Conservation (phyloP, 2,797 vertebrate species). For the Anniella stebbinsi region DNA sequence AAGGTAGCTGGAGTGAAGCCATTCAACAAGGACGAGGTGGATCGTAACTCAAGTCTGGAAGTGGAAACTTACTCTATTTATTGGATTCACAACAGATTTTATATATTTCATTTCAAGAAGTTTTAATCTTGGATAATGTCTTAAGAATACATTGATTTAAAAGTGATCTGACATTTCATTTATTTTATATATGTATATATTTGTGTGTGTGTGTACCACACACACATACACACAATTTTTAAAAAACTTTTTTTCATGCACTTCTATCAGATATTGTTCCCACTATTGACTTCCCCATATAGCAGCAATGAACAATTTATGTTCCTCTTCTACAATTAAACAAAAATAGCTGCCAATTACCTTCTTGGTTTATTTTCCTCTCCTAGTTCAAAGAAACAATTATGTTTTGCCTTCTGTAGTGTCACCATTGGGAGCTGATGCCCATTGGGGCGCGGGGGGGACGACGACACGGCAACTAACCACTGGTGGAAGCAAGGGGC, state of each 20-base stretch:
- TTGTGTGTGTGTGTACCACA: background rate
- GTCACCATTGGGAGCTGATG: background rate
- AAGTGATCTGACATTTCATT: background rate
- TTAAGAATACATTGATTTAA: background rate
- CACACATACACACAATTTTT: background rate
- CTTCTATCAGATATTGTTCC: background rate
- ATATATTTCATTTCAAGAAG: background rate
- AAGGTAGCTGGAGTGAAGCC: background rate
- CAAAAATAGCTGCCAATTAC: background rate
- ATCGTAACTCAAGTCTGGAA: background rate
- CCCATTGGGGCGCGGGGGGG: no score
- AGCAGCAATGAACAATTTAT: background rate
- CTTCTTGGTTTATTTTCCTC: slow-evolving; percentile 1
- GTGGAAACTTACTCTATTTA: background rate
- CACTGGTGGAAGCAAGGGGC: no score
- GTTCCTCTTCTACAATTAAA: background rate
- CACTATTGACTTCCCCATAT: background rate
- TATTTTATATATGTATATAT: background rate
- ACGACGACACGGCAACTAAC: no score
- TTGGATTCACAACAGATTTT: background rate
- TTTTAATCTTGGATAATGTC: background rate
- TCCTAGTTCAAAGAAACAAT: background rate
- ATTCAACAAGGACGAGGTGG: background rate
- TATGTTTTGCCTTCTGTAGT: background rate
- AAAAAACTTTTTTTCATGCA: background rate